Base-by-base conservation (phyloP, 2,797 vertebrate genomes). In the Lepus oiostolus region DNA sequence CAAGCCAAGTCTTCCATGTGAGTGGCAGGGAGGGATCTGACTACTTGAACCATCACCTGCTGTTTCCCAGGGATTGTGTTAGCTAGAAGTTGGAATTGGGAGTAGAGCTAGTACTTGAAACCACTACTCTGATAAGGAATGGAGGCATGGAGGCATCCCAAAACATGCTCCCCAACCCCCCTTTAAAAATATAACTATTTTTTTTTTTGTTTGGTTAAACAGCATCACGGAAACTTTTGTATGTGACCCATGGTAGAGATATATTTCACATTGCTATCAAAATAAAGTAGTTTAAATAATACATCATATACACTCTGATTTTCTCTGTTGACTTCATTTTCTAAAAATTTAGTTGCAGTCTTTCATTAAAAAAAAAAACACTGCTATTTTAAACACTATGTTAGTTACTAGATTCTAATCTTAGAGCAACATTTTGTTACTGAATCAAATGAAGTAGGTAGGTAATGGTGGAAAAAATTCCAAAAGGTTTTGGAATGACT, bases 211-310 rank as follows among this genome's bases (percentile, higher is more conserved):
- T 79, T 75, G 28, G 26, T 58, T 90, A 87, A 72, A 85, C 11
- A 76, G 14, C 81, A 38, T 72, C 30, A 72, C 0, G 47, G 72
- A 86, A 85, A 90, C 42, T 95, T 88, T 76, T 88, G 17, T 16
- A 10, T 88, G 14, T 32, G 32, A 35, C 21, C 24, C n/a, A n/a
- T 88, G 79, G 65, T 84, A 93, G 63, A 85, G 77, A 60, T 52
- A 22, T 90, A 32, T 95, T 88, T 95, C 94, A 4, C 47, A 30
- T 90, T 38, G 2, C 70, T 94, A 22, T 70, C 38, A 82, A 52
- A 74, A 72, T 81, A 8, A 93, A 90, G 62, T 26, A 84, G 17
- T 26, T 92, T 79, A 70, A 72, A 47, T n/a, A 85, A 42, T 21
- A 88, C 1, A 85, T 1, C 14, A 26, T 77, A 26, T 81, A 17